Conservation (phyloP, 2,888 invertebrate species). For the Leptopilina syphax region DNA sequence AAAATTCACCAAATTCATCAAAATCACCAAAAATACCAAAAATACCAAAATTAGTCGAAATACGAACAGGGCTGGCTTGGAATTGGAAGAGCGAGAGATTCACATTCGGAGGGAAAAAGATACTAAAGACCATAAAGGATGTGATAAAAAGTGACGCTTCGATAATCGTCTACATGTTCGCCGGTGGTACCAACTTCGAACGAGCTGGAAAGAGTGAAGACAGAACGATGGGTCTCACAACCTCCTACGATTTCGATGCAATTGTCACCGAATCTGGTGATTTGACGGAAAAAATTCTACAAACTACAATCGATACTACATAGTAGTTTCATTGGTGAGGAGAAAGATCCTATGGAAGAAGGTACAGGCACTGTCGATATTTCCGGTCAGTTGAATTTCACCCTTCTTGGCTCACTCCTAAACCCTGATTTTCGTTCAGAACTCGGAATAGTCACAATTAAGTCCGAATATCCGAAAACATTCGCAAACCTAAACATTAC, state of each 20-base stretch:
- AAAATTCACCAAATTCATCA: constrained; percentile 37
- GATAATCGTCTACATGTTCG: constrained; percentile 55
- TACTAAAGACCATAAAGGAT: constrained; percentile 41
- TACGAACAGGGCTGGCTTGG: constrained; percentile 52
- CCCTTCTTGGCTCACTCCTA: constrained; percentile 50
- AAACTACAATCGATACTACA: constrained; percentile 66
- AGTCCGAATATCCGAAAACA: constrained; percentile 65
- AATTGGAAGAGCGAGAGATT: constrained; percentile 49
- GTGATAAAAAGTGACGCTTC: constrained; percentile 43
- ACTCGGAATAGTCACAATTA: constrained; percentile 39
- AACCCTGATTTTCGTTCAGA: constrained; percentile 42
- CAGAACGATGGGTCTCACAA: constrained; percentile 73
- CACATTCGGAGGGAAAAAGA: constrained; percentile 41
- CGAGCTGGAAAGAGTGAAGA: constrained; percentile 45
- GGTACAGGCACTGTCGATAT: constrained; percentile 6
- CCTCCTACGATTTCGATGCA: constrained; percentile 81
- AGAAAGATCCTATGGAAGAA: neutral
- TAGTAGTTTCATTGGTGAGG: neutral
- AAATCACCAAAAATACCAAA: constrained; percentile 13
- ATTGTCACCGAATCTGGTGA: constrained; percentile 80
- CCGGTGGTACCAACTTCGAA: constrained; percentile 56
- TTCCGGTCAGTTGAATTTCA: constrained; percentile 48
- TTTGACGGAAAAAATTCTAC: constrained; percentile 78
- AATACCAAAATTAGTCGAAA: constrained; percentile 46
- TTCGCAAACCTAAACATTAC: constrained; percentile 74